Evolutionary conservation across 2,113 vertebrate genomes (phyloP), one percentile per base, ranked within the genome.

Genomic region (Raja brachyura): DNA sequence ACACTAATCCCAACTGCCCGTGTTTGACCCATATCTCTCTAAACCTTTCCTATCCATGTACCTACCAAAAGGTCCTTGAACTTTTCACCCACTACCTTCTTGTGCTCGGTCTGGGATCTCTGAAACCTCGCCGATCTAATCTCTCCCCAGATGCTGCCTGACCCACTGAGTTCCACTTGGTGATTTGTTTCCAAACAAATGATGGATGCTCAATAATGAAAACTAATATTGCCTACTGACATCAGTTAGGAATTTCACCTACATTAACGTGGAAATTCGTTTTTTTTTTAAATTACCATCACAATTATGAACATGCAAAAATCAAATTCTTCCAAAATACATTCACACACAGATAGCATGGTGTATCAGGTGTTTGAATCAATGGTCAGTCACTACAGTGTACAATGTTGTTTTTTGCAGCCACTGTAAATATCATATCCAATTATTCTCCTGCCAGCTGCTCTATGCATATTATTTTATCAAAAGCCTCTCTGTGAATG

Each of bases 371-470:
- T 90, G 20, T 18, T 68, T 11, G 14, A 70, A 48, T 70, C 33
- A 48, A 20, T 25, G 6, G 88, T 70, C 20, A 92, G 63, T 74
- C 33, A 92, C 33, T 92, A 39, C 90, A 73, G 33, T 5, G 7
- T 20, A 20, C 18, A 54, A 48, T 39, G 20, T 54, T 33, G 14
- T 48, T 92, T 92, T 92, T 74, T 10, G 90, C 68, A 48, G 25
- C 68, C 13, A 48, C 39, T 48, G 39, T 48, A 92, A 54, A 73
- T 54, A 73, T 39, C 68, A 28, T 92, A 54, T 73, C 63, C 31
- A 92, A 92, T 92, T 92, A 92, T 22, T 73, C 39, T 68, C 31
- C 18, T 73, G 68, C 33, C 66, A 74, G 90, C 90, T 92, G 90
- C 54, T 74, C 33, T 11, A 48, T 48, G 90, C 48, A 10, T 54